These are phyloP conservation scores for Catharus bicknelli DNA, from an alignment of 2,113 vertebrate genomes.

Conservation along the genomic window DNA sequence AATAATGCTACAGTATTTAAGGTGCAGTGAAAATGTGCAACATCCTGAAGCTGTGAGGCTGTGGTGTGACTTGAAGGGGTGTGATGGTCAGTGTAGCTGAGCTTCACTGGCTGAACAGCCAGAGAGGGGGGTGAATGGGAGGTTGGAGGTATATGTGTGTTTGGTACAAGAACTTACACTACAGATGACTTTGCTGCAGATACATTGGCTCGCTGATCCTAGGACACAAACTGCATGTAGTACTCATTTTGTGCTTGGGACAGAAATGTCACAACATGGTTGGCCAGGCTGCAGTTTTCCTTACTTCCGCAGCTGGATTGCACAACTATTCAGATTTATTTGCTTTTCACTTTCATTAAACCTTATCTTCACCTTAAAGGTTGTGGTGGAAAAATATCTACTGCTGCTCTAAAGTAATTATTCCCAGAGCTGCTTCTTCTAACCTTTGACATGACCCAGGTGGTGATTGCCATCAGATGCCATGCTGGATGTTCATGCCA, in stretches of 20 bases:
- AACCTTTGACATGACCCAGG: not conserved
- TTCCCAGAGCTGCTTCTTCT: not conserved
- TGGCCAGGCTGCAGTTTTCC: not conserved
- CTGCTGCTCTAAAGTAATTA: not conserved
- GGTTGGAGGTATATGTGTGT: not conserved
- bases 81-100: not conserved
- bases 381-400: not conserved
- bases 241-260: not conserved
- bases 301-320: not conserved
- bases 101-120: not conserved
- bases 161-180: not conserved
- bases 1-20: not conserved
- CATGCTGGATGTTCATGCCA: fast-evolving
- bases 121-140: fast-evolving
- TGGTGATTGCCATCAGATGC: not conserved
- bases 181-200: not conserved
- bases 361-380: not conserved
- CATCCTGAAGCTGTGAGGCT: not conserved
- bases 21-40: not conserved
- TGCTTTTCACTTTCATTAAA: not conserved
- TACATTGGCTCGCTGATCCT: not conserved
- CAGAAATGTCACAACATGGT: not conserved
- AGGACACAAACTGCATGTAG: not conserved
- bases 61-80: not conserved
- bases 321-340: not conserved